Evolutionary conservation across 2,113 vertebrate species (phyloP).

Genomic region (Papio anubis): DNA sequence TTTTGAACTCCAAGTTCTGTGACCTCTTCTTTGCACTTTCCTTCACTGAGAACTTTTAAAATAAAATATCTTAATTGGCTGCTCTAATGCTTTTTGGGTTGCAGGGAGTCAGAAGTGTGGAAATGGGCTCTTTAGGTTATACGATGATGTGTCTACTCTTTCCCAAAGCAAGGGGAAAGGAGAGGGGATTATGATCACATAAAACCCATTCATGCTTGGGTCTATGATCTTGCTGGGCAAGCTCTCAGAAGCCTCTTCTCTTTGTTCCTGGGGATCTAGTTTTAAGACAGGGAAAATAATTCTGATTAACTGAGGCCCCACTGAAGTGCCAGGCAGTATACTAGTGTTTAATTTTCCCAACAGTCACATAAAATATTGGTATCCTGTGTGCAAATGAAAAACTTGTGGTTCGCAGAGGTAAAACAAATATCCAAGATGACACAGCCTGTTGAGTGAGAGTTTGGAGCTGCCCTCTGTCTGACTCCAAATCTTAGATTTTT

Average conservation of each 20-base stretch:
- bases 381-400: background rate
- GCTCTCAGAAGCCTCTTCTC: background rate
- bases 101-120: background rate
- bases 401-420: background rate
- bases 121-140: background rate
- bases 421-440: background rate
- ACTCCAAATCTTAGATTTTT: background rate
- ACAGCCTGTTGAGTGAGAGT: background rate
- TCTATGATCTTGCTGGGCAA: background rate
- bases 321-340: background rate
- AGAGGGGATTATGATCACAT: background rate
- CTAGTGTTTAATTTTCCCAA: background rate
- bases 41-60: conserved; percentile 1
- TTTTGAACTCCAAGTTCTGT: background rate
- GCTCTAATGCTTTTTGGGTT: background rate
- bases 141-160: background rate
- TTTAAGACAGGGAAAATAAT: background rate
- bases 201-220: background rate
- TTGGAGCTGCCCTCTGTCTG: background rate
- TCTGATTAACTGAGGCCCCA: background rate
- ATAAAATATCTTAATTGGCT: conserved; percentile 55
- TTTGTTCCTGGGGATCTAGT: background rate
- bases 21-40: conserved; percentile 18
- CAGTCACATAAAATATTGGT: background rate
- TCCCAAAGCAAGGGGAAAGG: background rate